Base-by-base conservation (phyloP, 2,797 vertebrate species). In the Anas flavirostris region DNA sequence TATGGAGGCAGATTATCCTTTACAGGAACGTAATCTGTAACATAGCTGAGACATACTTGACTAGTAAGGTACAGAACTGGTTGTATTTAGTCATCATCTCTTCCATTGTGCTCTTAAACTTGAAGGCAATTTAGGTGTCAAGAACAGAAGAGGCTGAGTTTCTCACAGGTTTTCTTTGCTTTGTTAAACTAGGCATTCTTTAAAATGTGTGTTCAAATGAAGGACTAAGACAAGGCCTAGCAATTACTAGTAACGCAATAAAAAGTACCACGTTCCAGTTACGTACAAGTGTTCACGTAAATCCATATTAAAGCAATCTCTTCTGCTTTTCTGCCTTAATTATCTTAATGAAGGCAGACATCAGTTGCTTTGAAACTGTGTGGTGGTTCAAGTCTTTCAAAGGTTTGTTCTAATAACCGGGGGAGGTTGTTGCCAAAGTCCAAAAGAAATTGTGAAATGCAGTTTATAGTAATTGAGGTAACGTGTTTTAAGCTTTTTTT, bases 401-500 rank as follows among this genome's bases (percentile, higher is more conserved):
- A 79, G 46, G 31, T 90, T 90, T 90, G 13, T 44, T 78, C 16
- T 82, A 76, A 31, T 91, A 86, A 70, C 25, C 11, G 6, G 13
- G 10, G 21, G 16, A 53, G 60, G 77, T 59, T 29, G 41, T 82
- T 74, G 50, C 62, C 23, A 14, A 93, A 84, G 67, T 67, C 33
- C 52, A 46, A 62, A 85, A 76, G n/a, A 87, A 85, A 67, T 63
- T 67, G n/a, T 92, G 82, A 88, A 94, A 77, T 92, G 63, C 28
- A 29, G 43, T 82, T 92, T 90, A 25, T 55, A 62, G 79, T 78
- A 78, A 69, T 43, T 0, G 2, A 17, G 66, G 12, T 74, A 78
- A 78, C 31, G 15, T 89, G 75, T 67, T 90, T 88, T 89, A 75
- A 78, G 78, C 59, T 39, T 53, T 37, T 15, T 37, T 43, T 43